A percentile compares a stretch with the other conserved stretches of the same genome.
phyloP scores from a whole-genome alignment of 2,113 vertebrate genomes.

The Oophaga pumilio region DNA sequence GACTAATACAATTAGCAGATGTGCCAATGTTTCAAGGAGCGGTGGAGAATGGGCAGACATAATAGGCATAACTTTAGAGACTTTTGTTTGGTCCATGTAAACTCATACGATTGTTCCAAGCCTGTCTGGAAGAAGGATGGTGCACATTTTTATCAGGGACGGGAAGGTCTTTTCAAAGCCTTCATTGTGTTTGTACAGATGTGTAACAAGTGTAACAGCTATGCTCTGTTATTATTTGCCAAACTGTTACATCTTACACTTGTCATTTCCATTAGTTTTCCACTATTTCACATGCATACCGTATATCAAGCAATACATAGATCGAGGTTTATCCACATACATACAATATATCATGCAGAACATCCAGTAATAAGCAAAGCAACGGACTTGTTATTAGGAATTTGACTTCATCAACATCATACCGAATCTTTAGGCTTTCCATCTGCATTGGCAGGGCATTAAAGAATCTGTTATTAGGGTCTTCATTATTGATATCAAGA shows the following conservation, averaged over 20 bases:
- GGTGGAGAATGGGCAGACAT: slow-evolving; percentile 20
- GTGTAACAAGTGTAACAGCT: slow-evolving; percentile 5
- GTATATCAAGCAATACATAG: neutral
- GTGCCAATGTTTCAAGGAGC: slow-evolving; percentile 35
- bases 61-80: slow-evolving; percentile 6
- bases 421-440: neutral
- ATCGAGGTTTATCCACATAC: no score
- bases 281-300: neutral
- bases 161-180: slow-evolving; percentile 45
- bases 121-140: slow-evolving; percentile 25
- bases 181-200: slow-evolving; percentile 58
- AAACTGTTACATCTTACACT: neutral
- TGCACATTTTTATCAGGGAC: neutral
- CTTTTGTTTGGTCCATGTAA: neutral
- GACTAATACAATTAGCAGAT: slow-evolving; percentile 36
- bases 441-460: no score
- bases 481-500: no score
- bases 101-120: neutral
- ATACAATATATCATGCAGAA: no score
- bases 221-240: neutral
- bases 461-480: no score
- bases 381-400: neutral
- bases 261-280: neutral
- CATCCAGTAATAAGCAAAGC: neutral
- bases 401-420: neutral